These are phyloP conservation scores for Acrocephalus kingi DNA, from an alignment of 2,113 vertebrate genomes.

Conservation along the genomic window DNA sequence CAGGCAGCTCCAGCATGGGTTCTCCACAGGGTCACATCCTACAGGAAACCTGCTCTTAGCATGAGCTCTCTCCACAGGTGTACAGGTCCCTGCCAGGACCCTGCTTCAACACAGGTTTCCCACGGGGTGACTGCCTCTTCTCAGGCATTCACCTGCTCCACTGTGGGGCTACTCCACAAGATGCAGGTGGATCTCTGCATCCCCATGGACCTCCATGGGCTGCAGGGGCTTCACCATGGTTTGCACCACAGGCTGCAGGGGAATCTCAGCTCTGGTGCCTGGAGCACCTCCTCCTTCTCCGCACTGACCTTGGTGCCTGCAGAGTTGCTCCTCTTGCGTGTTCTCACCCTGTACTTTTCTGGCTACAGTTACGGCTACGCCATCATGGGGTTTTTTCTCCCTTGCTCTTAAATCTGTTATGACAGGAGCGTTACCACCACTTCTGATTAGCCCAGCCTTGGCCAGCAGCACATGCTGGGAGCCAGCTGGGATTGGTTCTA, in stretches of 20 bases:
- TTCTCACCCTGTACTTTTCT: neutral
- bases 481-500: neutral
- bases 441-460: neutral
- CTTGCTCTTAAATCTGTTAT: neutral
- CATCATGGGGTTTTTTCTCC: neutral
- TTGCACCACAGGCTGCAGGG: accelerated
- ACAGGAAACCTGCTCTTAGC: neutral
- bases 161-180: accelerated
- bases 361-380: neutral
- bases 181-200: neutral
- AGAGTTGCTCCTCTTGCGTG: neutral
- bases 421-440: accelerated
- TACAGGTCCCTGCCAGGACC: neutral
- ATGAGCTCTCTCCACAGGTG: neutral
- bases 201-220: neutral
- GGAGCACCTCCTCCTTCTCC: neutral
- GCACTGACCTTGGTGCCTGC: neutral
- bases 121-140: neutral
- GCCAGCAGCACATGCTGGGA: neutral
- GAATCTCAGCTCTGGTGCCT: accelerated
- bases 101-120: neutral
- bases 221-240: neutral
- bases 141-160: neutral
- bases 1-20: neutral
- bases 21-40: neutral